A percentile compares a stretch with the other conserved stretches of the same genome.
Evolutionary conservation across 2,888 invertebrate genomes (phyloP).

Genomic region (Acrobasis consociella): DNA sequence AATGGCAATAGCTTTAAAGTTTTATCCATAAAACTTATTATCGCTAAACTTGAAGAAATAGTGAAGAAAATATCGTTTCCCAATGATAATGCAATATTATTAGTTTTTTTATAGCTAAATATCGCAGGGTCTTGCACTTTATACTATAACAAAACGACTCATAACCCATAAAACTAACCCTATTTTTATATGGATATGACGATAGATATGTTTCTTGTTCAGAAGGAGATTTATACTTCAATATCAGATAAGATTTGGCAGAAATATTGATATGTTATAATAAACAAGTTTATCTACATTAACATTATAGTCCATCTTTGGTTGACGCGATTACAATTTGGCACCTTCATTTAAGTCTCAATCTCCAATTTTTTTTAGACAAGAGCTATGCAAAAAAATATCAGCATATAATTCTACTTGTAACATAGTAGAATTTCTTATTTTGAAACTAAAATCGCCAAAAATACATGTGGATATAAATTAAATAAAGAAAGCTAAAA

Average conservation of each 20-base stretch:
- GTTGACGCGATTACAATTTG: constrained; percentile 46
- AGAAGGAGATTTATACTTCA: constrained; percentile 11
- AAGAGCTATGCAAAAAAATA: constrained; percentile 29
- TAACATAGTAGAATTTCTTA: constrained; percentile 33
- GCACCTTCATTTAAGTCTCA: constrained; percentile 51
- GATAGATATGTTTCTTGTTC: constrained; percentile 8
- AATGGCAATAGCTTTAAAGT: neutral
- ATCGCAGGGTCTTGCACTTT: constrained; percentile 42
- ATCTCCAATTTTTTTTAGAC: constrained; percentile 38
- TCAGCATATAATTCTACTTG: constrained; percentile 18
- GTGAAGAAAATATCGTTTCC: constrained; percentile 21
- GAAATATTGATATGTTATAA: constrained; percentile 47
- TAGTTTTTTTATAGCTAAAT: constrained; percentile 49
- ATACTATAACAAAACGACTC: constrained; percentile 44
- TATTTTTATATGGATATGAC: constrained; percentile 39
- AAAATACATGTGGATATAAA: constrained; percentile 30
- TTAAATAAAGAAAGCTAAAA: constrained; percentile 37
- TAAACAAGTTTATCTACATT: constrained; percentile 40
- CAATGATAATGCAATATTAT: constrained; percentile 35
- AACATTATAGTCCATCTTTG: constrained; percentile 37
- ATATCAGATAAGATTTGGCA: constrained; percentile 16
- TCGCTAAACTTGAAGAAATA: constrained; percentile 20
- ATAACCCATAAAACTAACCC: constrained; percentile 48
- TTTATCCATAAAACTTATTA: constrained; percentile 25
- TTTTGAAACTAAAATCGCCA: constrained; percentile 34